These are phyloP conservation scores for Machimus atricapillus DNA, from an alignment of 2,888 invertebrate species.

Conservation along the genomic window DNA sequence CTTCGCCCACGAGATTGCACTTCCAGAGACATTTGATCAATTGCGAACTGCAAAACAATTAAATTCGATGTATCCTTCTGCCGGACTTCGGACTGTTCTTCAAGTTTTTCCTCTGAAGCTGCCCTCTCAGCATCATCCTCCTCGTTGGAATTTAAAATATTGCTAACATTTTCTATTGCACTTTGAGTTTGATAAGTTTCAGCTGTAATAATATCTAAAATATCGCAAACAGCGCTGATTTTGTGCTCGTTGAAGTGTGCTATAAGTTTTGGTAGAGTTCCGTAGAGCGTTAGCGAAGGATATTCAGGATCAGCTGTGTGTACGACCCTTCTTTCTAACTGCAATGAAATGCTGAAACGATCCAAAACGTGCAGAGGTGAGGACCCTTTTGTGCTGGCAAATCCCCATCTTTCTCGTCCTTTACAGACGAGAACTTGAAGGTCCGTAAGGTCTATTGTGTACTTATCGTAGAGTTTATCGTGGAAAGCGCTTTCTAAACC, in stretches of 20 bases:
- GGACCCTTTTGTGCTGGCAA: constrained; percentile 82
- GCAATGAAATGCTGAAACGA: constrained; percentile 73
- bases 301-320: constrained; percentile 85
- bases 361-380: constrained; percentile 87
- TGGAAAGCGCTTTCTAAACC: constrained; percentile 71
- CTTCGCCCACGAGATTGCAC: constrained; percentile 87
- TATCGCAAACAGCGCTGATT: constrained; percentile 71
- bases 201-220: constrained; percentile 63
- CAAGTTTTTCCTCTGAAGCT: background rate
- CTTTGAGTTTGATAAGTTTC: background rate
- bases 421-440: constrained; percentile 88
- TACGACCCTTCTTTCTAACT: constrained; percentile 82
- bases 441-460: constrained; percentile 80
- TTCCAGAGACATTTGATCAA: constrained; percentile 87
- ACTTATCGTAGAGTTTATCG: constrained; percentile 78
- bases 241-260: constrained; percentile 93
- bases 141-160: background rate
- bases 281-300: constrained; percentile 83
- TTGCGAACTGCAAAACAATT: constrained; percentile 83
- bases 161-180: background rate
- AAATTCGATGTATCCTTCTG: constrained; percentile 57
- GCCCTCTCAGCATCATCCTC: background rate
- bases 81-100: background rate
- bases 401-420: constrained; percentile 88
- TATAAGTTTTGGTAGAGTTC: constrained; percentile 85